Evolutionary conservation across 2,113 vertebrate species (phyloP).

Genomic region (Thermophis baileyi): DNA sequence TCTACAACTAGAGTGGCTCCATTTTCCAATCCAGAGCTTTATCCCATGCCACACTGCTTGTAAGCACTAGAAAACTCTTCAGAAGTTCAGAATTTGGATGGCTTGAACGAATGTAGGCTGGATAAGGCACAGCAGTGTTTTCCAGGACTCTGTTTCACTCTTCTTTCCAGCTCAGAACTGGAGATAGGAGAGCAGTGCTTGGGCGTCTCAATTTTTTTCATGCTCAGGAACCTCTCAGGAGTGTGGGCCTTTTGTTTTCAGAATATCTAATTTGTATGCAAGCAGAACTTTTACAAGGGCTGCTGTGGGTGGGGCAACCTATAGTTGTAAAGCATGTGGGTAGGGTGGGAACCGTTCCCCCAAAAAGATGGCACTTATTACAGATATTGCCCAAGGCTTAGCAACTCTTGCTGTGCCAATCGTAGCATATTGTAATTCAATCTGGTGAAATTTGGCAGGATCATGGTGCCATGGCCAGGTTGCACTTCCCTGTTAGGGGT

Average conservation of each 20-base stretch:
- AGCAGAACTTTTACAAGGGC: slow-evolving; percentile 27
- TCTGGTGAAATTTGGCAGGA: slow-evolving; percentile 44
- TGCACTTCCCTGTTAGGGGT: slow-evolving; percentile 45
- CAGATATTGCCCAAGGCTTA: slow-evolving; percentile 33
- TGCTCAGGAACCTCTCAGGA: slow-evolving; percentile 42
- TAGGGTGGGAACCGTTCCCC: slow-evolving; percentile 26
- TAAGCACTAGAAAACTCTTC: not conserved
- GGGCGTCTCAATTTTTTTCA: slow-evolving; percentile 10
- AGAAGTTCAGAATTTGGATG: not conserved
- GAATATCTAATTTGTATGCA: slow-evolving; percentile 43
- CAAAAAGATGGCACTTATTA: slow-evolving; percentile 30
- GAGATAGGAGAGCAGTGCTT: slow-evolving; percentile 43
- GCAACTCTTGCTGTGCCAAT: slow-evolving; percentile 60
- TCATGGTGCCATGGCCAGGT: slow-evolving; percentile 57
- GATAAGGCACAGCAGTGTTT: slow-evolving; percentile 24
- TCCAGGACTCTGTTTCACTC: not conserved
- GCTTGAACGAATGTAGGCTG: not conserved
- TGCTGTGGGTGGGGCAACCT: slow-evolving; percentile 31
- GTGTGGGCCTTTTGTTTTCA: slow-evolving; percentile 38
- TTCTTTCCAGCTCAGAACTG: slow-evolving; percentile 8
- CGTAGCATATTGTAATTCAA: slow-evolving; percentile 51
- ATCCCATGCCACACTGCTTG: not conserved
- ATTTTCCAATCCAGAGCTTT: slow-evolving; percentile 44
- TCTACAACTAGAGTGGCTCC: slow-evolving; percentile 39
- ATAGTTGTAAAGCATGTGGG: slow-evolving; percentile 38